Conservation (phyloP, 2,113 vertebrate genomes). For the Pituophis catenifer region DNA sequence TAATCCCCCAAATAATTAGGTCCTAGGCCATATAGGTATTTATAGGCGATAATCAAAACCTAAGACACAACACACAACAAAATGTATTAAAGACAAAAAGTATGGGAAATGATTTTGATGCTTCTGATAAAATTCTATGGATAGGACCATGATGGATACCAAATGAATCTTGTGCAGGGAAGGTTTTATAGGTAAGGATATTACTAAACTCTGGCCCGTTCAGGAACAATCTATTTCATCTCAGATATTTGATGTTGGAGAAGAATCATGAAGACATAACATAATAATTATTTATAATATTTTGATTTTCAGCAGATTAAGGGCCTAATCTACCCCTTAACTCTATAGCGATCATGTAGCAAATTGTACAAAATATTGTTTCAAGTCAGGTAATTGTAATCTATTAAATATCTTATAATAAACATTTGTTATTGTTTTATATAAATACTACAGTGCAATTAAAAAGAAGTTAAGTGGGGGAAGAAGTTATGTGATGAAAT, state of each 20-base stretch:
- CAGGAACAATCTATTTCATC: background rate
- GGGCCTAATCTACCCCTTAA: background rate
- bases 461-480: background rate
- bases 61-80: background rate
- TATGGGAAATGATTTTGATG: background rate
- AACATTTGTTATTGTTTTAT: background rate
- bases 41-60: background rate
- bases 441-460: background rate
- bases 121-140: background rate
- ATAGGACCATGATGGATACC: background rate
- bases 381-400: background rate
- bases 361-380: background rate
- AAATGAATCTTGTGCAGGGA: background rate
- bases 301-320: background rate
- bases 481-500: background rate
- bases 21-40: background rate
- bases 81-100: conserved; percentile 1
- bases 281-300: background rate
- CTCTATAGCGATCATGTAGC: background rate
- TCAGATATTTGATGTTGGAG: background rate
- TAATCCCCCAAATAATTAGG: background rate
- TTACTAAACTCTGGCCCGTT: background rate
- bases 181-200: background rate
- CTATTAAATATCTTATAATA: background rate
- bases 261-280: background rate